These are phyloP conservation scores for Ricordea florida DNA, from an alignment of 92 coral and sea anemone species.

Conservation along the genomic window DNA sequence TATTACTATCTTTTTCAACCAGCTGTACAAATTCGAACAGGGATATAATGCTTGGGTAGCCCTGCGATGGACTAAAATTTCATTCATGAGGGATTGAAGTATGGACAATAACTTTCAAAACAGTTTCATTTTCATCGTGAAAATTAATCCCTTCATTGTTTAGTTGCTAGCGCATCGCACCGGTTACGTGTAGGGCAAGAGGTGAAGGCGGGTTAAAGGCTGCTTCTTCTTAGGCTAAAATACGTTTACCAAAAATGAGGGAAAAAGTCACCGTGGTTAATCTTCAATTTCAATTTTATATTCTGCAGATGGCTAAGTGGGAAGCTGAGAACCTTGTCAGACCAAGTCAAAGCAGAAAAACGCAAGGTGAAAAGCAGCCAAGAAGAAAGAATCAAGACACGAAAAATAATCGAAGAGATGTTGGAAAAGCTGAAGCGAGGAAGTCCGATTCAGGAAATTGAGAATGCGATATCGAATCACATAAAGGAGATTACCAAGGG, in stretches of 20 bases:
- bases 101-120: no score
- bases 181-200: no score
- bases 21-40: no score
- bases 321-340: neutral
- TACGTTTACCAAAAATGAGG: neutral
- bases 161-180: no score
- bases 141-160: no score
- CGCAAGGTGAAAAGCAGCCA: neutral
- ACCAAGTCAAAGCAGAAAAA: neutral
- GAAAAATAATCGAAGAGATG: neutral
- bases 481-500: neutral
- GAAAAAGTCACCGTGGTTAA: no score
- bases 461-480: neutral
- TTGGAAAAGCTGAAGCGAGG: neutral
- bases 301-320: constrained; percentile 1
- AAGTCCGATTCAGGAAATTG: neutral
- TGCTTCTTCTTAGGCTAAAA: neutral
- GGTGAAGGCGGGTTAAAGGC: neutral
- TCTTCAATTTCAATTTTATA: neutral
- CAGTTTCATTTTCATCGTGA: no score
- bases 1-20: no score
- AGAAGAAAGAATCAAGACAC: neutral
- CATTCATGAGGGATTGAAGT: no score
- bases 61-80: no score
- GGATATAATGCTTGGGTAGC: no score